Evolutionary conservation across 2,113 vertebrate genomes (phyloP).

Genomic region (Rhinopomastus cyanomelas): DNA sequence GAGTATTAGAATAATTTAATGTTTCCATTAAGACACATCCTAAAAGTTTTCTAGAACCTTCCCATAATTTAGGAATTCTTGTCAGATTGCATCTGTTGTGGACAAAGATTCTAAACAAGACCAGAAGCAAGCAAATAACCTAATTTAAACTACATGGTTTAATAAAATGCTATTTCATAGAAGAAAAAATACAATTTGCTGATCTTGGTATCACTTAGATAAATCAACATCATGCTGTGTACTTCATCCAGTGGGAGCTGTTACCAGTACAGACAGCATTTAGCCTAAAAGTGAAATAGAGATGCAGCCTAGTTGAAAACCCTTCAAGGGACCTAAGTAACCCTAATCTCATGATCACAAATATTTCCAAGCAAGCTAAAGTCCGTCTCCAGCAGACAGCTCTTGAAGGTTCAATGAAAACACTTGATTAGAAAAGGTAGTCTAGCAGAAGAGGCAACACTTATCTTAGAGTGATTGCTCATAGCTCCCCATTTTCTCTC

Average conservation of each 20-base stretch:
- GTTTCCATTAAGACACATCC: neutral
- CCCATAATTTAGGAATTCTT: neutral
- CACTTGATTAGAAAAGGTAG: neutral
- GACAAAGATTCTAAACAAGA: neutral
- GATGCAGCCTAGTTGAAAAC: neutral
- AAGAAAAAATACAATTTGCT: neutral
- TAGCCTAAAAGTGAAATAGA: neutral
- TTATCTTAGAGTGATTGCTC: neutral
- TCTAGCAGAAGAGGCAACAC: neutral
- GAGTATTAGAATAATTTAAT: neutral
- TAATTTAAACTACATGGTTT: neutral
- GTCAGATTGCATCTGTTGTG: neutral
- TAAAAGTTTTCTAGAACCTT: neutral
- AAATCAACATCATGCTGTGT: neutral
- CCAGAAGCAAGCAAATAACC: neutral
- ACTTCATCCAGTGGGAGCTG: neutral
- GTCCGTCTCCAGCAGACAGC: neutral
- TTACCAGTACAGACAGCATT: neutral
- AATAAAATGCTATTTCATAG: neutral
- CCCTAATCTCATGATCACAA: neutral
- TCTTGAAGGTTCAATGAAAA: neutral
- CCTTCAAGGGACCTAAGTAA: neutral
- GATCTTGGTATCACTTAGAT: neutral
- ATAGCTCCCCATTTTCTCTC: neutral
- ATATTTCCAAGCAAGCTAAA: neutral